Conservation (phyloP, 1,140 invertebrate species). For the Caenorhabditis elegans region DNA sequence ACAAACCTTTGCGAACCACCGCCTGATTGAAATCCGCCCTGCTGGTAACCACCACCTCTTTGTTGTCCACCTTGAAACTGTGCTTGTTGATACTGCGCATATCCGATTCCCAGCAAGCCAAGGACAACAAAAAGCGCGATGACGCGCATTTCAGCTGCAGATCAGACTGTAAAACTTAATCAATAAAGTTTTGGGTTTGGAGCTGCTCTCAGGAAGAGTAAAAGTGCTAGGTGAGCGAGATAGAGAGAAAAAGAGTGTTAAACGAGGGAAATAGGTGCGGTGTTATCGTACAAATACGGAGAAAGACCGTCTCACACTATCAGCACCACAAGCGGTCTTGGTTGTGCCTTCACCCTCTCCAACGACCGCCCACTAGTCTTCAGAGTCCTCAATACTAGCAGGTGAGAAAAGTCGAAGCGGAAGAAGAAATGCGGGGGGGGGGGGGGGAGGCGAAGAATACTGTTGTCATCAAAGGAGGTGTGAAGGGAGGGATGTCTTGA, state of each 20-base stretch:
- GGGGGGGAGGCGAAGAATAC: background rate
- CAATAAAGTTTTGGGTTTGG: constrained; percentile 20
- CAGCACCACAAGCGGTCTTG: constrained; percentile 1
- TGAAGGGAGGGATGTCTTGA: background rate
- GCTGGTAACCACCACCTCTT: background rate
- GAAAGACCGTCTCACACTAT: constrained; percentile 26
- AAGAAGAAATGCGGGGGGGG: background rate
- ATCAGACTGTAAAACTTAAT: background rate
- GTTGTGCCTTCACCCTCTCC: constrained; percentile 8
- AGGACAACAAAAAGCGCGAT: constrained; percentile 12
- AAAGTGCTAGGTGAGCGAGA: background rate
- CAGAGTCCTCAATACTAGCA: constrained; percentile 34
- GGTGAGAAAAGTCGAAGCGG: constrained; percentile 19
- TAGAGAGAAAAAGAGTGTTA: background rate
- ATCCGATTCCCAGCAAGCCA: background rate
- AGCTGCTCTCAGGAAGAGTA: background rate
- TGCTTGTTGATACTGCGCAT: constrained; percentile 13
- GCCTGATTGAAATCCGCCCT: background rate
- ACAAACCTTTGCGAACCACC: background rate
- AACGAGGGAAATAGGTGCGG: constrained; percentile 18
- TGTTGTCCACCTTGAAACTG: background rate
- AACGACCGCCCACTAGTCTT: constrained; percentile 24
- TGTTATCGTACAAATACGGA: constrained; percentile 27
- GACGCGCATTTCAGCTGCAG: background rate
- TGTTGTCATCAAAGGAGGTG: constrained; percentile 7